Base-by-base conservation (phyloP, 2,797 vertebrate genomes). In the Phrynocephalus forsythii region DNA sequence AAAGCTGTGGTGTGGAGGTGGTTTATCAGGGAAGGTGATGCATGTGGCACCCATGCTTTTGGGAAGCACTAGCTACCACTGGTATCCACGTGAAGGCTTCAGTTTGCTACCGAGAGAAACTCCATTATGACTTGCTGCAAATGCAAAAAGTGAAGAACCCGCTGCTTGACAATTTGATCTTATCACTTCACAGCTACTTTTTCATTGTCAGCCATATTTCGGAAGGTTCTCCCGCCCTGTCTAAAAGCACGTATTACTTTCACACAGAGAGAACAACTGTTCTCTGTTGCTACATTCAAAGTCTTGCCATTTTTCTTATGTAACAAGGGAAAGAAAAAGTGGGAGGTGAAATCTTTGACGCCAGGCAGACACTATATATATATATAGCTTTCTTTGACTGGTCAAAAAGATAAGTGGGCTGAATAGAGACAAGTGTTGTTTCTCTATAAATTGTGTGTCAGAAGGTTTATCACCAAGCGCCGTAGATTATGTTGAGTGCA, bases 401-500 rank as follows among this genome's bases (percentile, higher is more conserved):
- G 91, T 94, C 90, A 84, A 88, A 89, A 93, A 97, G 95, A 96
- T 96, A 97, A 96, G 95, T 93, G 89, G 92, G 79, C 84, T 91
- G 87, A 90, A 89, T 93, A 90, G 85, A 91, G 91, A 95, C 91
- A 78, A 95, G 94, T 91, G 94, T 95, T 96, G 91, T 97, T 96
- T 92, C 94, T 94, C 95, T 95, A 92, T 96, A 96, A 96, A 95
- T 95, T 89, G 91, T 95, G 91, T 87, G 94, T 94, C 95, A 95
- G 93, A 88, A 91, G 92, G 95, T 97, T 97, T 96, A 96, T 96
- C 96, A 69, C 94, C 87, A 84, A 91, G 91, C 0, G 66, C 91
- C 88, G 88, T 91, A 95, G 96, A 95, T 96, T 95, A 95, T 91
- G 94, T 93, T 91, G 95, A 95, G 93, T 87, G 81, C 92, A 92